Evolutionary conservation across 2,113 vertebrate genomes (phyloP).

Genomic region (Sylvietta virens): DNA sequence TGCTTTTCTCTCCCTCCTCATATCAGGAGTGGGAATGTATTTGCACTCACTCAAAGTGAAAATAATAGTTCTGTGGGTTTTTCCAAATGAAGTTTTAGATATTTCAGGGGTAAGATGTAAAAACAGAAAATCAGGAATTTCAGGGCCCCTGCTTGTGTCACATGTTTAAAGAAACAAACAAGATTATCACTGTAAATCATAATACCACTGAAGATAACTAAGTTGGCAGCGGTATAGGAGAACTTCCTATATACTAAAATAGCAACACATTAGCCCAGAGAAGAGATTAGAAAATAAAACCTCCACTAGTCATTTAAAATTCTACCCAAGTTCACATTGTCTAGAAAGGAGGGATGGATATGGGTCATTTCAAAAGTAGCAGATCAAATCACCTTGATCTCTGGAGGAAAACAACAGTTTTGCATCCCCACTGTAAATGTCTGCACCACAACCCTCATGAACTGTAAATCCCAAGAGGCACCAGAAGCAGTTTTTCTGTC

Average conservation of each 20-base stretch:
- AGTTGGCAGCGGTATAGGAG: neutral
- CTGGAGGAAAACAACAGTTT: neutral
- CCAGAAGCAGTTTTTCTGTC: neutral
- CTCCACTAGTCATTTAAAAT: neutral
- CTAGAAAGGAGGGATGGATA: neutral
- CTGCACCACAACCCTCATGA: neutral
- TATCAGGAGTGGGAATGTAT: neutral
- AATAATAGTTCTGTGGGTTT: neutral
- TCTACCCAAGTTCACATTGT: neutral
- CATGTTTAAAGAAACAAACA: neutral
- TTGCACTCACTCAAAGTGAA: neutral
- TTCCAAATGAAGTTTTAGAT: neutral
- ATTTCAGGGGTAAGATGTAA: neutral
- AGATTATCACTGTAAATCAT: neutral
- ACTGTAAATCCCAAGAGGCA: constrained; percentile 25
- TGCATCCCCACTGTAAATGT: neutral
- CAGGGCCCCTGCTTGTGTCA: neutral
- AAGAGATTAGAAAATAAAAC: neutral
- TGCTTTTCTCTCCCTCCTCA: neutral
- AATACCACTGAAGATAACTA: neutral
- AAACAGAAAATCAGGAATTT: neutral
- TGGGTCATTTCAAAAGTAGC: neutral
- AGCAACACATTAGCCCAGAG: neutral
- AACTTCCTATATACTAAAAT: constrained; percentile 13
- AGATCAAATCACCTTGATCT: neutral